Evolutionary conservation across 2,113 vertebrate species (phyloP), one percentile per base, ranked within the genome.

Genomic region (Lasiurus borealis): DNA sequence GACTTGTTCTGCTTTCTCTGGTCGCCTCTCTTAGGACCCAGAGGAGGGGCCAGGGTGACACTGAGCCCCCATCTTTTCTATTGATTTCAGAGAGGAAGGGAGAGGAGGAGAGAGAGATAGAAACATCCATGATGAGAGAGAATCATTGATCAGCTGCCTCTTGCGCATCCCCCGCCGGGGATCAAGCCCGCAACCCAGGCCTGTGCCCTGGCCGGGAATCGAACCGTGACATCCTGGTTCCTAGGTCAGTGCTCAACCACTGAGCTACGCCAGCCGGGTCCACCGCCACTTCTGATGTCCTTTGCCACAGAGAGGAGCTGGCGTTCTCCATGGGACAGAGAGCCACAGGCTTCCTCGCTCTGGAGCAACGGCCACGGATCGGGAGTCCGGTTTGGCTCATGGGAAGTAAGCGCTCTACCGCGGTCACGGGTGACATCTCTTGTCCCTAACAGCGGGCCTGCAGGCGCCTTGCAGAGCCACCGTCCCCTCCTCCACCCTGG

Each of bases 261-360:
- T 62, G 25, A 62, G 59, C 59, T 27, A 62, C 0, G 23, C 59
- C 25, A 62, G 23, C 25, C 27, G 59, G 23, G 59, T 27, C 59
- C 25, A 0, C 64, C 4, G 0, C 31, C 31, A 27, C 31, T 57
- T 66, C 48, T 54, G 13, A 19, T 0, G 2, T 16, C 40, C 7
- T 15, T 4, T 4, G 36, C 40, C 19, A 16, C 36, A 15, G 9
- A 0, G 1, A 36, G 73, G 34, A 71, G 31, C 52, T 57, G 54
- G 18, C 9, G 59, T 14, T 77, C n/a, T 25, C 44, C 11, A 10
- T 8, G 0, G 2, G 77, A 18, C 3, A 3, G 10, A 16, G 44
- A 90, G 52, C 6, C 31, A 25, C 21, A 2, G 5, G 54, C 62
- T 0, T 50, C 69, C 80, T 72, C 25, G 12, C 10, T 78, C 52